Evolutionary conservation across 1,140 invertebrate genomes (phyloP).

Genomic region (Drosophila auraria): DNA sequence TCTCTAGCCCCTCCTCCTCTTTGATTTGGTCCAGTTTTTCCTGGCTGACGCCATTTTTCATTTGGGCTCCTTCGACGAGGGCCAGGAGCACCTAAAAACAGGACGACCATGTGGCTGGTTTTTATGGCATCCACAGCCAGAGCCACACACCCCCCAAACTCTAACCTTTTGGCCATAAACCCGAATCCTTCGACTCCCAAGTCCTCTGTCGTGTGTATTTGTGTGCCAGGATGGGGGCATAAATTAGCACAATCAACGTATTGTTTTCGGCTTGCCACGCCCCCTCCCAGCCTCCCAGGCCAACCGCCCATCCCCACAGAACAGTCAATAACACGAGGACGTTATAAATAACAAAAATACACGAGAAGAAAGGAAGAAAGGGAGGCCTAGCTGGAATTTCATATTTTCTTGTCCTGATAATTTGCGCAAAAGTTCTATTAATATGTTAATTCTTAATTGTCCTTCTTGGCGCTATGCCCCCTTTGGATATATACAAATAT

Average conservation of each 20-base stretch:
- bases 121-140: slow-evolving; percentile 59
- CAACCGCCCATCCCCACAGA: slow-evolving; percentile 7
- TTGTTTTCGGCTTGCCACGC: slow-evolving; percentile 73
- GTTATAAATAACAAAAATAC: slow-evolving; percentile 83
- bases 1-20: not conserved
- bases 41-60: slow-evolving; percentile 75
- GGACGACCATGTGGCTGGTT: slow-evolving; percentile 72
- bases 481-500: not conserved
- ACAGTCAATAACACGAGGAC: slow-evolving; percentile 80
- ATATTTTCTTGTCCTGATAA: slow-evolving; percentile 73
- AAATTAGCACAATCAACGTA: slow-evolving; percentile 83
- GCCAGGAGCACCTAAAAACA: slow-evolving; percentile 72
- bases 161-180: slow-evolving; percentile 79
- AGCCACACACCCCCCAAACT: slow-evolving; percentile 21
- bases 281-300: slow-evolving; percentile 23
- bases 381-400: slow-evolving; percentile 30
- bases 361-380: not conserved
- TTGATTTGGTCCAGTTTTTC: slow-evolving; percentile 53
- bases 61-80: slow-evolving; percentile 26
- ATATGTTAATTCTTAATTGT: slow-evolving; percentile 84
- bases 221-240: slow-evolving; percentile 52
- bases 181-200: slow-evolving; percentile 50
- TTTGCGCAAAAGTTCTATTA: slow-evolving; percentile 83
- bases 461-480: slow-evolving; percentile 52
- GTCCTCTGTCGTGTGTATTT: slow-evolving; percentile 3